phyloP scores from a whole-genome alignment of 2,797 vertebrate genomes.

The Malacoraja senta region DNA sequence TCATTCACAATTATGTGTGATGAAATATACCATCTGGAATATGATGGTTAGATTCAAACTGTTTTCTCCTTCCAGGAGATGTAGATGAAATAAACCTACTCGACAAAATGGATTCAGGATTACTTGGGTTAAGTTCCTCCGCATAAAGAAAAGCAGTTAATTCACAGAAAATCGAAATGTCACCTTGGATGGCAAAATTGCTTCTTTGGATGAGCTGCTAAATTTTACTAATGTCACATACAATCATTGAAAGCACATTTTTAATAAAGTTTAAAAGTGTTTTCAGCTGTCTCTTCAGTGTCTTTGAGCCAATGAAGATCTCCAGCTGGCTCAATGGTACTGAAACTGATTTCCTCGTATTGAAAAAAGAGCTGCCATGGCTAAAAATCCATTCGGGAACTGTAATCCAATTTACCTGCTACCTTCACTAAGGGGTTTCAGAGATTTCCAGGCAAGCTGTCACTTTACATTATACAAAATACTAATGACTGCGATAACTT shows the following conservation, averaged over 20 bases:
- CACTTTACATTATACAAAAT: neutral
- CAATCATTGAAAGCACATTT: neutral
- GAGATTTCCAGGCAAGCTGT: too few relatives aligned
- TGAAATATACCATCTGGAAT: neutral
- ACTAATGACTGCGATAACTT: neutral
- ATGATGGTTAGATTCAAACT: neutral
- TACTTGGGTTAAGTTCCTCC: neutral
- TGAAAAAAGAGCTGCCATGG: too few relatives aligned
- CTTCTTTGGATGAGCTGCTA: neutral
- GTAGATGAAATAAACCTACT: neutral
- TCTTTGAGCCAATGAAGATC: too few relatives aligned
- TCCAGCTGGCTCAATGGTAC: too few relatives aligned
- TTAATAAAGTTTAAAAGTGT: neutral
- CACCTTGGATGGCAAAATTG: neutral
- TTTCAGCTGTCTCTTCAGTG: neutral
- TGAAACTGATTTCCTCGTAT: neutral
- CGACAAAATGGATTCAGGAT: neutral
- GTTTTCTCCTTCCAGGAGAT: neutral
- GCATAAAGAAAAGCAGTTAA: neutral
- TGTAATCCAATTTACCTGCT: neutral
- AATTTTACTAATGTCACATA: neutral
- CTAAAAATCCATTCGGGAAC: neutral
- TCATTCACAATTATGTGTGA: neutral
- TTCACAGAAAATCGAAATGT: neutral
- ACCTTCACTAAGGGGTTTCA: neutral